Evolutionary conservation across 2,888 invertebrate species (phyloP).

Genomic region (Venusia cambrica): DNA sequence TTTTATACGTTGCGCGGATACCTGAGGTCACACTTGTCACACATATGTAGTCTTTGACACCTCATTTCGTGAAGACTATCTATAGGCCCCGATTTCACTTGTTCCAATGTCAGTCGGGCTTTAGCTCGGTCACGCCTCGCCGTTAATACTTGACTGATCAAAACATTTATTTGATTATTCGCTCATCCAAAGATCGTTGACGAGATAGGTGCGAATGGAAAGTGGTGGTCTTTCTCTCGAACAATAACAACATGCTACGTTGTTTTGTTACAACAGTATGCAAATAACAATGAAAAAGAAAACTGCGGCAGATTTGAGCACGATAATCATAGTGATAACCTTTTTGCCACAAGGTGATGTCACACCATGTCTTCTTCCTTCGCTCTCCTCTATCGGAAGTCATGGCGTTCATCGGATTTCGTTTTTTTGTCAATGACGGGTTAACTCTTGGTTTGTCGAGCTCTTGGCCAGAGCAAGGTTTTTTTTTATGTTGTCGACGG

Average conservation of each 20-base stretch:
- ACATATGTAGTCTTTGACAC: conserved; percentile 56
- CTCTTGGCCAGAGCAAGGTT: no score
- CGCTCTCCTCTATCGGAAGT: no score
- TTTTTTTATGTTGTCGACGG: no score
- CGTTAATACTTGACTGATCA: conserved; percentile 29
- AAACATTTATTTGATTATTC: conserved; percentile 32
- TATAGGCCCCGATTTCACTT: conserved; percentile 50
- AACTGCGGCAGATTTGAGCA: no score
- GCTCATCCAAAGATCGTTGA: conserved; percentile 22
- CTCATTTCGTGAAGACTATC: conserved; percentile 35
- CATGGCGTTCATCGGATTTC: no score
- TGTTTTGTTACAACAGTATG: conserved; percentile 1
- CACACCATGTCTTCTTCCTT: no score
- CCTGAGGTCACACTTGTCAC: no score
- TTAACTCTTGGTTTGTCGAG: no score
- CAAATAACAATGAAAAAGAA: neutral
- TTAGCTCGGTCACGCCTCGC: conserved; percentile 27
- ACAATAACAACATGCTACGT: neutral
- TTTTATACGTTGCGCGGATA: no score
- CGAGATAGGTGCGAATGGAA: conserved; percentile 21
- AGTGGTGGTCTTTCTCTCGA: conserved; percentile 13
- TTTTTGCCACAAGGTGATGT: no score
- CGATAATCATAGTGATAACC: no score
- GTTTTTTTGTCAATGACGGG: no score
- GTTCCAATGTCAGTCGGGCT: conserved; percentile 49